These are phyloP conservation scores for Trematocara caparti DNA, from an alignment of 2,797 vertebrate species.

Conservation along the genomic window DNA sequence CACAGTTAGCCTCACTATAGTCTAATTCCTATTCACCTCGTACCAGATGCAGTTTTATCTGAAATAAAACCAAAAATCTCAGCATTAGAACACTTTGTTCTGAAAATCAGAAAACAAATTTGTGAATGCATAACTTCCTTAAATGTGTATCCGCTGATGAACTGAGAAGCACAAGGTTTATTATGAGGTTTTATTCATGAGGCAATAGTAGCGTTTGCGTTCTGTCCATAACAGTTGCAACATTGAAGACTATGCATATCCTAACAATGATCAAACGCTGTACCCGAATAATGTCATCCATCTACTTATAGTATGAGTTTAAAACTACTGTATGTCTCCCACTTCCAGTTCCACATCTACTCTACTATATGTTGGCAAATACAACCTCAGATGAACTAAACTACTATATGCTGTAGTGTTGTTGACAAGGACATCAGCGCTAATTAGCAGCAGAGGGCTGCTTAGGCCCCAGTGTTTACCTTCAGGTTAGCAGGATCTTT, in stretches of 20 bases:
- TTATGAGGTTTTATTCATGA: conserved; percentile 21
- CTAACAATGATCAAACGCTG: conserved; percentile 32
- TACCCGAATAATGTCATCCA: neutral
- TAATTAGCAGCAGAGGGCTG: conserved; percentile 24
- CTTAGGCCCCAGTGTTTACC: conserved; percentile 12
- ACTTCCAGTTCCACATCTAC: neutral
- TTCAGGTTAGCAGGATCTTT: neutral
- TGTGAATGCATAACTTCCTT: neutral
- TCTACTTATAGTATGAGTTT: neutral
- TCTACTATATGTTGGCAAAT: neutral
- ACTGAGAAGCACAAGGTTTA: neutral
- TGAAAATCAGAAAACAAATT: conserved; percentile 5
- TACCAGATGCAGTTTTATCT: neutral
- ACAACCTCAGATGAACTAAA: neutral
- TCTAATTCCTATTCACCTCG: conserved; percentile 33
- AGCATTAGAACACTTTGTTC: neutral
- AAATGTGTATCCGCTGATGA: conserved; percentile 3
- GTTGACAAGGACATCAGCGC: neutral
- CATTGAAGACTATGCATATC: conserved; percentile 7
- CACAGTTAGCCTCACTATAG: neutral
- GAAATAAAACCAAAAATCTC: neutral
- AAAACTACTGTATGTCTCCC: neutral
- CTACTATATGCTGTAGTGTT: neutral
- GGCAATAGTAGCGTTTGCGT: conserved; percentile 1
- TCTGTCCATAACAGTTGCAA: conserved; percentile 12